phyloP scores from a whole-genome alignment of 1,140 invertebrate species.

The Cyphomyrmex costatus region DNA sequence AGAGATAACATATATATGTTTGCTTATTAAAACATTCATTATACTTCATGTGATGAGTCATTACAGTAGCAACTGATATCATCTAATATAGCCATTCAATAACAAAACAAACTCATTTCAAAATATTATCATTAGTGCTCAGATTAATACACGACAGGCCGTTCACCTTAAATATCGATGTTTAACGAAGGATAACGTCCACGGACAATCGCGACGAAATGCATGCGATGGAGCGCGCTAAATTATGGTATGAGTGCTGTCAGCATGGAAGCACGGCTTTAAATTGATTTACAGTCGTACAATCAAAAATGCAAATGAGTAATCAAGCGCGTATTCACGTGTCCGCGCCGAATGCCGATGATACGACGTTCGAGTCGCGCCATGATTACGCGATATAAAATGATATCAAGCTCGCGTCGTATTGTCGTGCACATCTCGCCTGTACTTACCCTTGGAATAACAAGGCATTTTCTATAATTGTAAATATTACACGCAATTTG shows the following conservation, averaged over 20 bases:
- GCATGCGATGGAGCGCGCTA: slow-evolving; percentile 10
- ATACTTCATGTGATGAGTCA: not conserved
- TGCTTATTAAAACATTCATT: not conserved
- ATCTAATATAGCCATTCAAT: not conserved
- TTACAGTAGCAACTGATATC: not conserved
- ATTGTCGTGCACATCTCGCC: not conserved
- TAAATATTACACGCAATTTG: not conserved
- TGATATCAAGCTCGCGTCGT: slow-evolving; percentile 29
- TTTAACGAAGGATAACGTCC: slow-evolving; percentile 29
- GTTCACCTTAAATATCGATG: slow-evolving; percentile 44
- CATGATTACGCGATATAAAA: slow-evolving; percentile 54
- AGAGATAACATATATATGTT: not conserved
- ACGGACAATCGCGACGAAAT: slow-evolving; percentile 44
- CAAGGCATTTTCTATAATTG: not conserved
- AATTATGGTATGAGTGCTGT: slow-evolving; percentile 25
- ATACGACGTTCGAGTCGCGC: slow-evolving; percentile 22
- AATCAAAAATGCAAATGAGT: slow-evolving; percentile 67
- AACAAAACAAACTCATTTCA: not conserved
- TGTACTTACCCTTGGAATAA: slow-evolving; percentile 3
- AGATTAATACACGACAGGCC: not conserved
- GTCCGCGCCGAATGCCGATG: slow-evolving; percentile 53
- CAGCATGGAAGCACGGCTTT: slow-evolving; percentile 28
- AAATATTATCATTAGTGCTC: not conserved
- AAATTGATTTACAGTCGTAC: slow-evolving; percentile 62
- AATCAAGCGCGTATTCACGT: slow-evolving; percentile 60